A percentile compares a stretch with the other conserved stretches of the same genome.
Evolutionary conservation across 2,888 invertebrate species (phyloP).

Genomic region (Pollenia angustigena): DNA sequence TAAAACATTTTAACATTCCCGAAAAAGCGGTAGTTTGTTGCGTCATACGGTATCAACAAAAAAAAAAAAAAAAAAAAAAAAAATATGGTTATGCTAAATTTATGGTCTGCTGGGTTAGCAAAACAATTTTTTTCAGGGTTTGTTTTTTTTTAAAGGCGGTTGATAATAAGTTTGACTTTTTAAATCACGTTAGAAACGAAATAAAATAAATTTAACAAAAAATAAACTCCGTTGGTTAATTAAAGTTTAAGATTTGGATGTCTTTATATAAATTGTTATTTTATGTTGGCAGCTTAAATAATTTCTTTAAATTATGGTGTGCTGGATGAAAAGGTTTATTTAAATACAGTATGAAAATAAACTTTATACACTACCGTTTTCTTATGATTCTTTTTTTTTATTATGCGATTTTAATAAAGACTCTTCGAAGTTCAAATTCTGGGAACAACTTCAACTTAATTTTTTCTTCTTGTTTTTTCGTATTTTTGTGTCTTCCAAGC

Average conservation of each 20-base stretch:
- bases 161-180: slow-evolving; percentile 18
- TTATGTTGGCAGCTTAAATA: background rate
- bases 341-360: background rate
- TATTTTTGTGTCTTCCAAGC: background rate
- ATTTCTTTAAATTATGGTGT: slow-evolving; percentile 19
- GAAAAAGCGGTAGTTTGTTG: no score
- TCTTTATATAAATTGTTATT: background rate
- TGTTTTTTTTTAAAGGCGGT: background rate
- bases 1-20: no score
- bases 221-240: background rate
- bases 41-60: no score
- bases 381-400: background rate
- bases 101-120: no score
- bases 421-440: slow-evolving; percentile 29
- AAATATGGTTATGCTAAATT: no score
- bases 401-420: background rate
- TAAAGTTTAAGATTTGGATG: slow-evolving; percentile 9
- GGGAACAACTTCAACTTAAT: slow-evolving; percentile 15
- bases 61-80: no score
- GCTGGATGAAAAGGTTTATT: background rate
- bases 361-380: background rate
- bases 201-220: background rate
- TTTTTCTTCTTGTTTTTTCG: background rate
- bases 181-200: background rate
- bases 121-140: slow-evolving; percentile 11